A percentile compares a stretch with the other conserved stretches of the same genome.
Conservation (phyloP, 2,888 invertebrate species). For the Rosalia funebris region DNA sequence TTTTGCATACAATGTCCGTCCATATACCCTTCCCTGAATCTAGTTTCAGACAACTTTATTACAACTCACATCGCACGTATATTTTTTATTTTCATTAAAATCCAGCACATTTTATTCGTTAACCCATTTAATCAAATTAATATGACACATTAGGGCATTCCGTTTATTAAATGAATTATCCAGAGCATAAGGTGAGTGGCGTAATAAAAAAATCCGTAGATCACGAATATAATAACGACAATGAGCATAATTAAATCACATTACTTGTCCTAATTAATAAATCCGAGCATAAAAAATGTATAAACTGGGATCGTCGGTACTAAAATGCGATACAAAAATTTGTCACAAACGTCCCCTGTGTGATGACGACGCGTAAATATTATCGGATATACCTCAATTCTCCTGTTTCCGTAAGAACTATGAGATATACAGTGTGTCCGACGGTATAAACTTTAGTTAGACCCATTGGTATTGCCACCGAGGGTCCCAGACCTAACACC, state of each 20-base stretch:
- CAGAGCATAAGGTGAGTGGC: conserved; percentile 14
- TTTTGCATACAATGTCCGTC: too few species aligned
- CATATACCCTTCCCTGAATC: too few species aligned
- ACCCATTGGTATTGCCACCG: too few species aligned
- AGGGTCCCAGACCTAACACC: too few species aligned
- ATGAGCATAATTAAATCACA: conserved; percentile 50
- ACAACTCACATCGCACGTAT: neutral
- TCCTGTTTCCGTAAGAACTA: too few species aligned
- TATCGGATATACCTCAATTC: too few species aligned
- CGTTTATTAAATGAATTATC: conserved; percentile 31
- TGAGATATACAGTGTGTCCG: too few species aligned
- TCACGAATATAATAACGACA: conserved; percentile 37
- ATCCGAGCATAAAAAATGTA: conserved; percentile 41
- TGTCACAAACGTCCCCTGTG: conserved; percentile 23
- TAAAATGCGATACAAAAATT: conserved; percentile 36
- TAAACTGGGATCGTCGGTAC: conserved; percentile 39
- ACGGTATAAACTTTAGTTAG: too few species aligned
- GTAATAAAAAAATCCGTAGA: conserved; percentile 36
- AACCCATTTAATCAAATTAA: conserved; percentile 31
- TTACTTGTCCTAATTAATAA: conserved; percentile 52
- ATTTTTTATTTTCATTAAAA: conserved; percentile 18
- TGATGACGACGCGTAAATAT: too few species aligned
- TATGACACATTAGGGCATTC: conserved; percentile 17
- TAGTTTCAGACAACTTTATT: neutral
- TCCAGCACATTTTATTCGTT: conserved; percentile 14